These are phyloP conservation scores for Spilarctia lutea DNA, from an alignment of 2,888 invertebrate genomes.

Conservation along the genomic window DNA sequence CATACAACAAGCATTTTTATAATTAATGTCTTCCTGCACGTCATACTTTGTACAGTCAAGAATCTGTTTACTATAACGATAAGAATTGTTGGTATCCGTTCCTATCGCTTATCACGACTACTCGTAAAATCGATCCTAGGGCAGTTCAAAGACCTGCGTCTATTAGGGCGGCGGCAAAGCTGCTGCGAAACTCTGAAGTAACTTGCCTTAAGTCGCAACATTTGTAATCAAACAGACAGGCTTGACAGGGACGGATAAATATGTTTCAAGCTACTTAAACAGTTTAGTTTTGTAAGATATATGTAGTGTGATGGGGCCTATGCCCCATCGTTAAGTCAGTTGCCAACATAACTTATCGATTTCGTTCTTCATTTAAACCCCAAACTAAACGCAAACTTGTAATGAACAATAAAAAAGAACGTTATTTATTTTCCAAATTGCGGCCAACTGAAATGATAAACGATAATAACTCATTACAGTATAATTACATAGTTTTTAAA, in stretches of 20 bases:
- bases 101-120: constrained; percentile 45
- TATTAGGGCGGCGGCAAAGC: neutral
- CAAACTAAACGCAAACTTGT: neutral
- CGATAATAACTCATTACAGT: neutral
- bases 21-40: constrained; percentile 21
- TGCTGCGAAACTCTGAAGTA: neutral
- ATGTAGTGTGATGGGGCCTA: neutral
- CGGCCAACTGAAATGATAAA: neutral
- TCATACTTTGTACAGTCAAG: constrained; percentile 19
- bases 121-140: constrained; percentile 37
- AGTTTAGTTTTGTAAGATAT: neutral
- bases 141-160: constrained; percentile 32
- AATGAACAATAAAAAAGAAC: neutral
- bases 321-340: neutral
- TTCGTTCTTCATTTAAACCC: neutral
- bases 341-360: neutral
- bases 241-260: neutral
- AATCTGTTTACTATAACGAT: constrained; percentile 23
- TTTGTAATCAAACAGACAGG: neutral
- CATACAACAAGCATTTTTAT: constrained; percentile 3
- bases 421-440: neutral
- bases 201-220: neutral
- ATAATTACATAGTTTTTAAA: neutral
- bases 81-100: constrained; percentile 42
- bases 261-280: neutral